phyloP scores from a whole-genome alignment of 2,888 invertebrate species.

The Sphinx pinastri region DNA sequence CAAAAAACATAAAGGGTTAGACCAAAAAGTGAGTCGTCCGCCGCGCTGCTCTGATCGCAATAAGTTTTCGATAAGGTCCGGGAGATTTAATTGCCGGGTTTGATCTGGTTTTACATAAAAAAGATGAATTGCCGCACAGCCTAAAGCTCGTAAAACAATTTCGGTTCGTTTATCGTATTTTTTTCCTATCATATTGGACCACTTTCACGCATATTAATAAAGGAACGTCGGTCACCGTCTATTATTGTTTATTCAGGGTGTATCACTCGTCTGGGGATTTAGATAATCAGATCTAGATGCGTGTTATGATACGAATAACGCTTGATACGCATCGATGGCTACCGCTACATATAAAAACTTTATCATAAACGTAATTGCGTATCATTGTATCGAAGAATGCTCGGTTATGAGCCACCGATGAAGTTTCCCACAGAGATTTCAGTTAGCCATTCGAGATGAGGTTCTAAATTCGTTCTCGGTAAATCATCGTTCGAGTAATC shows the following conservation, averaged over 20 bases:
- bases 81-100: conserved; percentile 83
- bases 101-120: conserved; percentile 83
- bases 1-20: conserved; percentile 82
- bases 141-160: conserved; percentile 75
- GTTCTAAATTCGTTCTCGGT: conserved; percentile 79
- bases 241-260: conserved; percentile 70
- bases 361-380: conserved; percentile 12
- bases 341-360: conserved; percentile 10
- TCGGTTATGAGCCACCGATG: conserved; percentile 45
- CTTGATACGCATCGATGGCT: conserved; percentile 42
- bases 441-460: conserved; percentile 65
- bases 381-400: conserved; percentile 27
- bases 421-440: conserved; percentile 55
- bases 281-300: conserved; percentile 57
- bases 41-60: conserved; percentile 79
- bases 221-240: conserved; percentile 46
- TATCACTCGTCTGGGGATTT: conserved; percentile 57
- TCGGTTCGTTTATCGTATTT: conserved; percentile 69
- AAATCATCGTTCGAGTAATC: conserved; percentile 81
- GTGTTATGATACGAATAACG: conserved; percentile 57
- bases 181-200: conserved; percentile 69
- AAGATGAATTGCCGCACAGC: conserved; percentile 79
- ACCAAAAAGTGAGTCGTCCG: conserved; percentile 83
- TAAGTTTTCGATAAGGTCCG: conserved; percentile 83
- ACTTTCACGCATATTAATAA: conserved; percentile 64